phyloP scores from a whole-genome alignment of 2,888 invertebrate genomes.

The Cerastoderma edule region DNA sequence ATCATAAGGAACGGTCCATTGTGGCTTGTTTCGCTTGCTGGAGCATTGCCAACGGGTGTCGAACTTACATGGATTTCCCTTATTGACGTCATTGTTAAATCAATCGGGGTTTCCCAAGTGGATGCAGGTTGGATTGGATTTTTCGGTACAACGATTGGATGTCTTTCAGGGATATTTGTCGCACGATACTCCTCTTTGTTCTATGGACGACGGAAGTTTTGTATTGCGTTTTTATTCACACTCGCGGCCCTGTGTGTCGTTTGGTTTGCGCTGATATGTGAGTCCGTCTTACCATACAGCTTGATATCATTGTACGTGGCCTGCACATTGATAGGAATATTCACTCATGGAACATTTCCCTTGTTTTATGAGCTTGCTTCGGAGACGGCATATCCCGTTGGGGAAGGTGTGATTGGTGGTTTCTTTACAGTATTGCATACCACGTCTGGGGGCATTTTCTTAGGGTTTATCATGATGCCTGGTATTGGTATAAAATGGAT shows the following conservation, averaged over 20 bases:
- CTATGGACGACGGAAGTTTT: too few species aligned
- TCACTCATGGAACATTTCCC: too few species aligned
- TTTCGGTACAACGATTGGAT: not conserved
- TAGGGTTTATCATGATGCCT: not conserved
- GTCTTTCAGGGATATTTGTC: not conserved
- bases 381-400: too few species aligned
- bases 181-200: too few species aligned
- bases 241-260: too few species aligned
- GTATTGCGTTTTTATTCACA: too few species aligned
- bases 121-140: constrained; percentile 1
- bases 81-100: not conserved
- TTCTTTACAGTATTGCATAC: not conserved
- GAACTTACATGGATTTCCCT: not conserved
- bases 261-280: too few species aligned
- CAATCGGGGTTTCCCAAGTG: too few species aligned
- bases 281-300: too few species aligned
- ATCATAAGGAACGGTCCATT: not conserved
- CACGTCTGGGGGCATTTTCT: not conserved
- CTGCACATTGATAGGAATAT: too few species aligned
- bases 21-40: not conserved
- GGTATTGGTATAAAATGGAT: not conserved
- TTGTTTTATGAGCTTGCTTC: too few species aligned
- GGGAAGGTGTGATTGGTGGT: not conserved
- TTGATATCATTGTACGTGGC: too few species aligned
- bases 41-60: not conserved